Evolutionary conservation across 2,888 invertebrate species (phyloP), one percentile per base, ranked within the genome.

Genomic region (Camptogramma bilineatum): DNA sequence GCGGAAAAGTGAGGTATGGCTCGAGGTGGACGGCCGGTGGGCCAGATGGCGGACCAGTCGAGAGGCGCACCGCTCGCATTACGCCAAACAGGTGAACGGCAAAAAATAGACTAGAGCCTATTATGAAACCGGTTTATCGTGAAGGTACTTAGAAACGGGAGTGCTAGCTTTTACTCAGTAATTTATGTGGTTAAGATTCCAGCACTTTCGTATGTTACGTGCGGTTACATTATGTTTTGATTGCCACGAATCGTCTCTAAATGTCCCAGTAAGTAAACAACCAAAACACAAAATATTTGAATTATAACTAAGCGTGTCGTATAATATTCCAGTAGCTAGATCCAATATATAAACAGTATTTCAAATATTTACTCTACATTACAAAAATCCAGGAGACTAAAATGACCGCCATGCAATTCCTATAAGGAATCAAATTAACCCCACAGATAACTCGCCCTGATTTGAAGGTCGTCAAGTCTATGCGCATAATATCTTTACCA

Each of bases 131-230:
- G 82, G 91, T 89, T 84, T 76, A 78, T 73, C 76, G 74, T 74
- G 70, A 75, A 72, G 73, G 73, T 80, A 79, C 82, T 81, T 78
- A 75, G 80, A 82, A 81, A 87, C 82, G 83, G 87, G 87, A 91
- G 80, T 82, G 81, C 81, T 81, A 82, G 83, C 91, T 93, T 91
- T 93, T 92, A 92, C 92, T 90, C 76, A 53, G 68, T 84, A 84
- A 86, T 87, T 81, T 84, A 84, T 87, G 85, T 84, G 83, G 84
- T 89, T 86, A 73, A 81, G 74, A 83, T 79, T 80, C 82, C 81
- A 75, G 69, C 79, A 76, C 82, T 83, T 81, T 83, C 80, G 79
- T 76, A 75, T 81, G 62, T 68, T 81, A 81, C 76, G 74, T 81
- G 79, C 72, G 77, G 79, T 81, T 74, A 69, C 71, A 71, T 74